These are phyloP conservation scores for Armadillidium nasatum DNA, from an alignment of 1,140 invertebrate species.

Conservation along the genomic window DNA sequence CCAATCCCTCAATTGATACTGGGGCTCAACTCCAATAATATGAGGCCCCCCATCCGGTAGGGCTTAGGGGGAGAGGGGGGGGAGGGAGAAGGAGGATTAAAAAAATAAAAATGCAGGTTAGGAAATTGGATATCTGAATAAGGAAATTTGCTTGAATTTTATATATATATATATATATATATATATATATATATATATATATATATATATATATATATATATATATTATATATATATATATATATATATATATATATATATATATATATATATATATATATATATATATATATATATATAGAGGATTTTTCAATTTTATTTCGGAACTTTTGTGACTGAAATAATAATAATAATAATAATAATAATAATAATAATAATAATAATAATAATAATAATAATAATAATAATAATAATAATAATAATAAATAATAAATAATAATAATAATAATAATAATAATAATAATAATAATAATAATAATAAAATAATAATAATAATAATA, in stretches of 20 bases:
- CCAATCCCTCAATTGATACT: constrained; percentile 32
- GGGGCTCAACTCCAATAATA: constrained; percentile 21
- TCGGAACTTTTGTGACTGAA: too few relatives aligned
- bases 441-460: too few relatives aligned
- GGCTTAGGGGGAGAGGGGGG: constrained; percentile 23
- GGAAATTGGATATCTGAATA: neutral
- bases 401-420: too few relatives aligned
- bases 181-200: constrained; percentile 15
- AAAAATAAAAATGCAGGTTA: neutral
- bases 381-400: too few relatives aligned
- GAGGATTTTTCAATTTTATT: too few relatives aligned
- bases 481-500: too few relatives aligned
- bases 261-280: constrained; percentile 22
- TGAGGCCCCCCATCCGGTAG: constrained; percentile 18
- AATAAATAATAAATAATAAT: too few relatives aligned
- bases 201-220: constrained; percentile 9
- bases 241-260: constrained; percentile 3
- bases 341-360: too few relatives aligned
- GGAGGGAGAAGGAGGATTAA: constrained; percentile 18
- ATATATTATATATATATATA: neutral
- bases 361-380: too few relatives aligned
- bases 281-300: constrained; percentile 23
- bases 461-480: too few relatives aligned
- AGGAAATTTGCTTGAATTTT: neutral
- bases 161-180: neutral